Evolutionary conservation across 2,797 vertebrate species (phyloP), one percentile per base, ranked within the genome.

Genomic region (Cynopterus sphinx): DNA sequence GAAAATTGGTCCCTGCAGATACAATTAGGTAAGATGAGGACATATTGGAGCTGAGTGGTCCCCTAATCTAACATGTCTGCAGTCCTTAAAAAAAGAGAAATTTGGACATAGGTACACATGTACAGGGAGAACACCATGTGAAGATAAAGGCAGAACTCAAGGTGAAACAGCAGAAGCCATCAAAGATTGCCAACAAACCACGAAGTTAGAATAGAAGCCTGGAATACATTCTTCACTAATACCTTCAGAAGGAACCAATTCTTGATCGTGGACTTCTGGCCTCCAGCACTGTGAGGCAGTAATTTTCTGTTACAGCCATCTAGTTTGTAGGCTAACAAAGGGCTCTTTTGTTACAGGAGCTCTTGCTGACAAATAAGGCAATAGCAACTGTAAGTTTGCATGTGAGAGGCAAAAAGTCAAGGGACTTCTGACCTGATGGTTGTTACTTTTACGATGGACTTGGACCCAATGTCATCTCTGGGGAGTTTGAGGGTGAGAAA

Each of bases 401-500:
- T 0, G 1, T 36, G 78, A 67, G 12, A 28, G 63, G 9, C 41
- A 33, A 53, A 31, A 59, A 8, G n/a, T 43, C 41, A 11, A 43
- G 17, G 46, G 17, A 67, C 6, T 12, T 78, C n/a, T 75, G 36
- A 51, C n/a, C 26, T n/a, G 11, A 36, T 3, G 12, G 22, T 3
- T 61, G 16, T 57, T 83, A 12, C 33, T 70, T 92, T 39, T 26
- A 12, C 65, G 22, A 0, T 49, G 51, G 78, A 57, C 33, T 75
- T 84, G 65, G 9, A 51, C 16, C 33, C 24, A 9, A 0, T 7
- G 26, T 43, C 36, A 36, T 46, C n/a, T 71, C 24, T 49, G 65
- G n/a, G 33, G 53, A 78, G 6, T 46, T 22, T 2, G 0, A 21
- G 1, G 0, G 6, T 10, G 31, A 28, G 9, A 3, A 28, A 33